Base-by-base conservation (phyloP, 1,140 invertebrate species). In the Heliothis subflexa region DNA sequence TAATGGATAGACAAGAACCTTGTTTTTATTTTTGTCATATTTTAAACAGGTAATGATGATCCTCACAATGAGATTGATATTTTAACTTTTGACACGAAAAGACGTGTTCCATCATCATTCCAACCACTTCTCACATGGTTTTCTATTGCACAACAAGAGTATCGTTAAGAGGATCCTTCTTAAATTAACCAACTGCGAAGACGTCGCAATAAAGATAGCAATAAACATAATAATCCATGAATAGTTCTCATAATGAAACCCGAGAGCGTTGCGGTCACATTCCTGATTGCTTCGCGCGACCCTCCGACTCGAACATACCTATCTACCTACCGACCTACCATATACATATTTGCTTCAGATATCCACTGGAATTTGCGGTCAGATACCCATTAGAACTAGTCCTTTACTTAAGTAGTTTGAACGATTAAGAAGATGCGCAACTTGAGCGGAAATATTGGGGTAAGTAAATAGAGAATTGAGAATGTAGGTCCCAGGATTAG, bases 241-340 rank as follows among this genome's bases (percentile, higher is more conserved):
- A 77, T 77, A 77, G 55, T 77, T 66, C 45, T 66, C 59, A 33
- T 45, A 25, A 77, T 55, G 74, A 68, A 77, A 77, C 62, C 74
- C 47, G 62, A 77, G 73, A 33, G n/a, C 33, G 14, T 21, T 57
- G 74, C 50, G 74, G 74, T 77, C 74, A 50, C 74, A 77, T 77
- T 77, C 74, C 74, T 62, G 61, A 64, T 62, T 76, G 49, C 73
- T 54, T 76, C 73, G 45, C 72, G 16, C 18, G 64, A n/a, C 10
- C 5, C n/a, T 18, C 18, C 61, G 61, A 45, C 40, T 33, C 61
- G 61, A n/a, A 18, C 61, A 64, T 9, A 47, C 1, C 10, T 14
- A 9, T 11, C 10, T 13, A 47, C 33, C 45, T 14, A 47, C 11
- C 0, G 11, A 21, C 14, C 45, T 21, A 64, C 11, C 45, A 18